Evolutionary conservation across 1,140 invertebrate genomes (phyloP), one percentile per base, ranked within the genome.

Genomic region (Stratiolaelaps scimitus): DNA sequence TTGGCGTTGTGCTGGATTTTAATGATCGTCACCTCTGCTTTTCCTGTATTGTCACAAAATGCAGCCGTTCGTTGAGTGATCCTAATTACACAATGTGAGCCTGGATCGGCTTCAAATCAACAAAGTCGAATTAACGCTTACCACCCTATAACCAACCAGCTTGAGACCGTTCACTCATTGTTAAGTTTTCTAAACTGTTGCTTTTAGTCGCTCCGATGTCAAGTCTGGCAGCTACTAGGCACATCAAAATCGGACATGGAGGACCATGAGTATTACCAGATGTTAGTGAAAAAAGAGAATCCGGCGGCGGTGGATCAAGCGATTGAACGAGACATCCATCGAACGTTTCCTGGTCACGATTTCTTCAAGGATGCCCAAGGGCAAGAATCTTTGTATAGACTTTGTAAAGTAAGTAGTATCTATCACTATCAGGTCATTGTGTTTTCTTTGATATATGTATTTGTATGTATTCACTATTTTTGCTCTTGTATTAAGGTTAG

Each of bases 271-370:
- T 28, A 29, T 5, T 48, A 44, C 10, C 43, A 67, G 65, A 68
- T 66, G 40, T 60, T 66, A 2, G 46, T 30, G 34, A 71, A 66
- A 69, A 72, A 56, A 69, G 71, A 40, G 65, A 67, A 0, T 68
- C 53, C 34, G 15, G 26, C 53, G 23, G 26, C 53, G 34, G 53
- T 60, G 75, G 93, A 98, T 75, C 83, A 87, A 70, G 89, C 94
- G 45, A 98, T 98, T 72, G 82, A 88, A 70, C 79, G 94, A 68
- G 95, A 98, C 75, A 96, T 98, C 68, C 91, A 95, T 71, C 81
- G 95, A 71, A 99, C 95, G 56, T 98, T 98, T 80, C 94, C 96
- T 26, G 95, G 92, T 43, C 92, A 99, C 77, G 91, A 96, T 73
- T 95, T 88, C 78, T 98, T 98, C 77, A 91, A 91, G 77, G 89